Conservation (phyloP, 1,140 invertebrate genomes). For the Wiebesia pumilae region DNA sequence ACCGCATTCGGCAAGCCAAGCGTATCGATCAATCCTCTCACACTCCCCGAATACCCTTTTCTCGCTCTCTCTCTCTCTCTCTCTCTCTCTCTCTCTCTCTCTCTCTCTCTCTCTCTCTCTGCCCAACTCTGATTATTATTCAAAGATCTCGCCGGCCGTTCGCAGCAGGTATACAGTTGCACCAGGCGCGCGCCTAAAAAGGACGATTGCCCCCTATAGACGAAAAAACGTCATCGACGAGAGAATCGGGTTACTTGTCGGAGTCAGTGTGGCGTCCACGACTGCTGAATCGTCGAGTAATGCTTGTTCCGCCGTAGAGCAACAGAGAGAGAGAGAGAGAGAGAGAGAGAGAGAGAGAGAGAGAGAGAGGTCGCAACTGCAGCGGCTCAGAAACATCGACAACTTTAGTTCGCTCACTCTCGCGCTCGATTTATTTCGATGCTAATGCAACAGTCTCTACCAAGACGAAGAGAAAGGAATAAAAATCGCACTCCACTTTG, state of each 20-base stretch:
- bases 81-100: not conserved
- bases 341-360: not conserved
- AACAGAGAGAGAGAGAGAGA: not conserved
- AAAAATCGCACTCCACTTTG: constrained; percentile 10
- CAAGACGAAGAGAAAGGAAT: not conserved
- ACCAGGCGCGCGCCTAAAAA: constrained; percentile 10
- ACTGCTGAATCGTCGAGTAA: constrained; percentile 10
- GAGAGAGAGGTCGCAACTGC: not conserved
- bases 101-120: not conserved
- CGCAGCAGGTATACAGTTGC: not conserved
- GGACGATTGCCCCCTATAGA: constrained; percentile 6
- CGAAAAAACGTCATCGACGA: constrained; percentile 18
- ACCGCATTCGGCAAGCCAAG: not conserved
- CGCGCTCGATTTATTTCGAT: constrained; percentile 15
- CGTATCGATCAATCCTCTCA: constrained; percentile 29
- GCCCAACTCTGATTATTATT: constrained; percentile 28
- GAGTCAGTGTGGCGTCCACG: not conserved
- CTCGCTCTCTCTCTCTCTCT: not conserved
- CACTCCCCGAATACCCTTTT: not conserved
- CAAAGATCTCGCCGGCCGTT: constrained; percentile 8
- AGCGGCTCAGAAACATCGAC: constrained; percentile 5
- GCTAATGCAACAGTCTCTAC: not conserved
- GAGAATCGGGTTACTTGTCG: not conserved
- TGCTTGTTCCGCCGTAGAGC: not conserved
- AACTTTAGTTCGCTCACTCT: not conserved